Evolutionary conservation across 1,140 invertebrate genomes (phyloP).

Genomic region (Cepaea nemoralis): DNA sequence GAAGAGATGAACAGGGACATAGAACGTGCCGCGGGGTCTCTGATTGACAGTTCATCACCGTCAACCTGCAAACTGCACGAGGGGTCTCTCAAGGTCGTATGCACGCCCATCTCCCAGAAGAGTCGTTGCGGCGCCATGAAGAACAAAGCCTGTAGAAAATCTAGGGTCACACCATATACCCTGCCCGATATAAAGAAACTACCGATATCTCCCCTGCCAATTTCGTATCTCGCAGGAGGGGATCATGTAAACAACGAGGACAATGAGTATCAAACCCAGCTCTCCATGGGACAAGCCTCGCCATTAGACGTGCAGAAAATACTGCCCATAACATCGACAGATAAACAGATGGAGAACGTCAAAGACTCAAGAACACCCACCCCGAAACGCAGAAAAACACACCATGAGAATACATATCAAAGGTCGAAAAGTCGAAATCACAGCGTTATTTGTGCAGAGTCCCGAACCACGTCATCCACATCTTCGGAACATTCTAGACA

Average conservation of each 20-base stretch:
- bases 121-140: not conserved
- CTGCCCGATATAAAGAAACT: not conserved
- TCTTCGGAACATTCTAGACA: not conserved
- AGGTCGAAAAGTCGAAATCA: not conserved
- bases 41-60: slow-evolving; percentile 15
- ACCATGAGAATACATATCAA: not conserved
- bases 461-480: not conserved
- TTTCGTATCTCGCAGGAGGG: not conserved
- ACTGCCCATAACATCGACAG: not conserved
- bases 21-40: slow-evolving; percentile 9
- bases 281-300: not conserved
- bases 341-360: not conserved
- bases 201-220: not conserved
- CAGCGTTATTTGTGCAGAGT: not conserved
- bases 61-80: not conserved
- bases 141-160: not conserved
- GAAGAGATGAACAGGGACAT: slow-evolving; percentile 25
- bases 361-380: not conserved
- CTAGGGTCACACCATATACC: not conserved
- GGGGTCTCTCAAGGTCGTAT: not conserved
- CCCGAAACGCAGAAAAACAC: not conserved
- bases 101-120: no score
- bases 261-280: not conserved
- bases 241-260: not conserved
- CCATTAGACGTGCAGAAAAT: not conserved